These are phyloP conservation scores for Cyrtodaria siliqua DNA, from an alignment of 2,888 invertebrate genomes.

Conservation along the genomic window DNA sequence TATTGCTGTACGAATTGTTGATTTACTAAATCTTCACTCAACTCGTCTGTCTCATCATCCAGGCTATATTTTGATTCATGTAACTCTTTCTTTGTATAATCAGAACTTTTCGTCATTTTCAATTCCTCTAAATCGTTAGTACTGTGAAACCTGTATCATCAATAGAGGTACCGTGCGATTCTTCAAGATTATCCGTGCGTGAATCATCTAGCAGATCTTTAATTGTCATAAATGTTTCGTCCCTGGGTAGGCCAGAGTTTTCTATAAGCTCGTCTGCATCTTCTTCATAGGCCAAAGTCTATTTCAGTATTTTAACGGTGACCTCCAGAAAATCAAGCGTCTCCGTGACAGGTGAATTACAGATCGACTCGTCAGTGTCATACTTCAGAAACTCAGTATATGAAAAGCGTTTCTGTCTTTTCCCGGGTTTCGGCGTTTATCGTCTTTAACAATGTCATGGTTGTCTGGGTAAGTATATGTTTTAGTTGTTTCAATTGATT, in stretches of 20 bases:
- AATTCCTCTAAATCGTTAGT: too few species aligned
- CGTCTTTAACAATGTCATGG: too few species aligned
- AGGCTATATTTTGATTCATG: neutral
- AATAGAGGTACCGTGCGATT: too few species aligned
- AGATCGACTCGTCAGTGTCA: conserved; percentile 39
- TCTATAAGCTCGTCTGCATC: conserved; percentile 71
- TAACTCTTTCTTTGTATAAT: too few species aligned
- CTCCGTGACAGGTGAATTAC: conserved; percentile 35
- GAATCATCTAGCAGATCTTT: conserved; percentile 66
- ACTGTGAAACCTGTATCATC: too few species aligned
- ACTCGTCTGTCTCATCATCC: neutral
- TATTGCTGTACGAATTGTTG: conserved; percentile 3
- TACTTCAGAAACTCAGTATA: conserved; percentile 37
- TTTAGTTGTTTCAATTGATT: too few species aligned
- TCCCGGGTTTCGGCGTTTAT: too few species aligned
- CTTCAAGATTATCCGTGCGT: neutral
- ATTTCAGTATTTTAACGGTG: conserved; percentile 64
- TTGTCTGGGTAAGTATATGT: too few species aligned
- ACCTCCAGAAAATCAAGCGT: conserved; percentile 39
- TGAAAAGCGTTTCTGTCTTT: conserved; percentile 22
- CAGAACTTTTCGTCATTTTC: too few species aligned
- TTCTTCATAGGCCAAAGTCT: conserved; percentile 74
- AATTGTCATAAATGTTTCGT: conserved; percentile 63
- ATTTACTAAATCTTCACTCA: conserved; percentile 9
- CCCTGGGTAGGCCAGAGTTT: conserved; percentile 49